Conservation (phyloP, 2,113 vertebrate species). For the Prunella fulvescens region DNA sequence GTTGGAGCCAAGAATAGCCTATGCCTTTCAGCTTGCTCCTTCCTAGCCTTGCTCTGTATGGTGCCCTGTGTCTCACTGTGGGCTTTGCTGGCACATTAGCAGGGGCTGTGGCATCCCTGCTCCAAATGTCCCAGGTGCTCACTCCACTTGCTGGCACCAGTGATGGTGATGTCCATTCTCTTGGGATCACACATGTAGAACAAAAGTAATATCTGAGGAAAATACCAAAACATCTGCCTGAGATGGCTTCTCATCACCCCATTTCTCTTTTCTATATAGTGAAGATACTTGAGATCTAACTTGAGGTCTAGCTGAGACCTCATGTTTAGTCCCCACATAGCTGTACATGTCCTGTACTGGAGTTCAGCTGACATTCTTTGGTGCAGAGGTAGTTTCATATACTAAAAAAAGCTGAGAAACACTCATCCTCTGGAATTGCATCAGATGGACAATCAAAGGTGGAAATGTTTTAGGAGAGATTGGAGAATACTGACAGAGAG, state of each 20-base stretch:
- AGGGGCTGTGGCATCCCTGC: neutral
- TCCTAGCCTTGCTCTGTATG: rapidly evolving
- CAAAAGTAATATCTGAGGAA: neutral
- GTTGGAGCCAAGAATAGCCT: neutral
- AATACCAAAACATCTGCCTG: neutral
- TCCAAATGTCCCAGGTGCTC: rapidly evolving
- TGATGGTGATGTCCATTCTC: neutral
- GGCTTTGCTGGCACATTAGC: neutral
- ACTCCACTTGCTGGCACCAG: rapidly evolving
- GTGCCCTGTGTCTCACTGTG: neutral
- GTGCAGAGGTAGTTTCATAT: neutral
- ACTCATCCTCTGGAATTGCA: neutral
- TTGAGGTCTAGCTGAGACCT: neutral
- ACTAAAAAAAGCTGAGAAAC: neutral
- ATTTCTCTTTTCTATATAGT: neutral
- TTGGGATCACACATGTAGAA: neutral
- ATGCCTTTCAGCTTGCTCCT: neutral
- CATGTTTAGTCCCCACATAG: rapidly evolving
- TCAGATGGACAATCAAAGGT: neutral
- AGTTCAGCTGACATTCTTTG: neutral
- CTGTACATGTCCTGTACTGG: rapidly evolving
- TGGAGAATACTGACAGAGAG: neutral
- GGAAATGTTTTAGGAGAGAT: neutral
- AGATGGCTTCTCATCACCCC: neutral
- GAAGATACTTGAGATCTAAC: neutral